phyloP scores from a whole-genome alignment of 2,113 vertebrate species.

The Rhombomys opimus region DNA sequence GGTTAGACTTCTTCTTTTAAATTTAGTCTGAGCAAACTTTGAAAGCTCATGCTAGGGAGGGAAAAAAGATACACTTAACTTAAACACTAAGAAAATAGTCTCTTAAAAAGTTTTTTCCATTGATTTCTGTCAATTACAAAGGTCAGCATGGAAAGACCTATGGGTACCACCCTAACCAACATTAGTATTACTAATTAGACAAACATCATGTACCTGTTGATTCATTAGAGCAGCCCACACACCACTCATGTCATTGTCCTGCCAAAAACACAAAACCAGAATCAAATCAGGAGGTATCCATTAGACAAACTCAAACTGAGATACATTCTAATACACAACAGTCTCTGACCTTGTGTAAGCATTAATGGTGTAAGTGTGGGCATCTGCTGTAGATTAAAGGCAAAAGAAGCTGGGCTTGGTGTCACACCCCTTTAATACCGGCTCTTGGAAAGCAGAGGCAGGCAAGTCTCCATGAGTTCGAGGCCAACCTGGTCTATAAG shows the following conservation, averaged over 20 bases:
- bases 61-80: slow-evolving; percentile 12
- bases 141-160: not conserved
- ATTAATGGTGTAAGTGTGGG: not conserved
- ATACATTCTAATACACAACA: not conserved
- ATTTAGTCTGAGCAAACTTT: slow-evolving; percentile 30
- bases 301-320: not conserved
- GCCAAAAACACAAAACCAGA: not conserved
- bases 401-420: not conserved
- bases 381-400: not conserved
- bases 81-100: not conserved
- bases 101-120: slow-evolving; percentile 7
- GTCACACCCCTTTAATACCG: too few relatives aligned
- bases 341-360: not conserved
- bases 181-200: not conserved
- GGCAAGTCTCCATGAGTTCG: too few relatives aligned
- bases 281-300: not conserved
- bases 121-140: not conserved
- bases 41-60: slow-evolving; percentile 79
- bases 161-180: not conserved
- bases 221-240: not conserved
- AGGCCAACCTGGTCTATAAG: too few relatives aligned
- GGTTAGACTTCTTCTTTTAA: slow-evolving; percentile 62
- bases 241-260: not conserved
- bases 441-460: too few relatives aligned
- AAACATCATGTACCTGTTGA: not conserved